Conservation (phyloP, 2,797 vertebrate genomes). For the Intellagama lesueurii region DNA sequence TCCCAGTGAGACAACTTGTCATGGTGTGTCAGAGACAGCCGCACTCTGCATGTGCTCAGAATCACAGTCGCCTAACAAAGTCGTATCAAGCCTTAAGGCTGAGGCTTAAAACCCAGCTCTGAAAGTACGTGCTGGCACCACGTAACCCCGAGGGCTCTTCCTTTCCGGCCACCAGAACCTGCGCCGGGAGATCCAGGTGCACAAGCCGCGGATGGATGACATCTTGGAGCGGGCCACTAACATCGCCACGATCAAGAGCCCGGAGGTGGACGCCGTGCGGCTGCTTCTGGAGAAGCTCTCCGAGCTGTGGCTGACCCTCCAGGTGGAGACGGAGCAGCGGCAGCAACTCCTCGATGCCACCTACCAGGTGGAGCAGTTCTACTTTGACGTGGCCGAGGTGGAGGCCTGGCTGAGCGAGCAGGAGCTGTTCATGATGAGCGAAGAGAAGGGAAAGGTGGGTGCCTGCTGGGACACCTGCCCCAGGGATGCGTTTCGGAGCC, state of each 20-base stretch:
- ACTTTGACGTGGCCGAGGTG: constrained; percentile 91
- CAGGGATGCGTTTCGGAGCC: no score
- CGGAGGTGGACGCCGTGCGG: constrained; percentile 83
- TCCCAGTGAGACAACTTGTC: neutral
- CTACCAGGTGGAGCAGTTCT: constrained; percentile 94
- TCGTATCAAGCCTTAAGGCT: no score
- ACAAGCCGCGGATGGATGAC: constrained; percentile 85
- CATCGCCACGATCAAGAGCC: constrained; percentile 86
- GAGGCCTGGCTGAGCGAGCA: constrained; percentile 96
- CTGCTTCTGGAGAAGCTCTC: constrained; percentile 84
- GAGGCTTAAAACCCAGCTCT: no score
- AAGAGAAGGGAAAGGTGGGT: constrained; percentile 94
- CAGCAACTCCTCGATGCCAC: constrained; percentile 89
- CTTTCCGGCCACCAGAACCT: constrained; percentile 70
- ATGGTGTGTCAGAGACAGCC: neutral
- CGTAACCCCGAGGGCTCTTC: no score
- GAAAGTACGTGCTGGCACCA: no score
- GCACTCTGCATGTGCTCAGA: neutral
- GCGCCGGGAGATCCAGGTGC: constrained; percentile 90
- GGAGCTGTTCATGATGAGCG: constrained; percentile 95
- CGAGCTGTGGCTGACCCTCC: constrained; percentile 85
- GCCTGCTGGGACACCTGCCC: no score
- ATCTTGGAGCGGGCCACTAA: constrained; percentile 85
- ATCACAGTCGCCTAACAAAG: neutral
- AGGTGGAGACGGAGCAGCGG: constrained; percentile 85